Evolutionary conservation across 1,140 invertebrate species (phyloP), one percentile per base, ranked within the genome.

Genomic region (Augochlora pura): DNA sequence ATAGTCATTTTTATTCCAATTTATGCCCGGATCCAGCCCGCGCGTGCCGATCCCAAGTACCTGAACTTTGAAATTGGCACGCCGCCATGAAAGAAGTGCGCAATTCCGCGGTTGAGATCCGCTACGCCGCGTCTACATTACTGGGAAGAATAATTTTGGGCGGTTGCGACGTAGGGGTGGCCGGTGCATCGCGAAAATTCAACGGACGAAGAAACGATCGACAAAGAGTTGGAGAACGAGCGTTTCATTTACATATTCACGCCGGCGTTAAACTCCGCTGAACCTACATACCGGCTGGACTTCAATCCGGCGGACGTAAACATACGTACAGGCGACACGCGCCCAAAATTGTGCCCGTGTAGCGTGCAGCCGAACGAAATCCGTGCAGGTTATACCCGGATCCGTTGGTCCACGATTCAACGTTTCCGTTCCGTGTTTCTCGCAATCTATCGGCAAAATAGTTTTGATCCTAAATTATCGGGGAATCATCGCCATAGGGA

Each of bases 131-230:
- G 77, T 65, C 39, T 42, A 23, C 62, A 66, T 76, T 83, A 83
- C 81, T 57, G 77, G 77, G 81, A 83, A 83, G 81, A 83, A 83
- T 83, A 83, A 83, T 83, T 82, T 83, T 83, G 77, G 81, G 39
- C 16, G n/a, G 60, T 18, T 70, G 38, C 57, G 73, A 68, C 52
- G 73, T 59, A 65, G 23, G 57, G 60, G 39, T 66, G 54, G 54
- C 21, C 1, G 49, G 21, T 63, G 62, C 68, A 32, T 67, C 52
- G 57, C 39, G 10, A 80, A 42, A 63, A 42, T 39, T 68, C 70
- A 23, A 27, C 14, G 49, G 54, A 1, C 46, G 39, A 46, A 18
- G 9, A 25, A 46, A 38, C 10, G 16, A n/a, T 38, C 52, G n/a
- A 73, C 1, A 25, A 72, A 62, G 0, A 5, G 0, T 16, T 23